A percentile compares a stretch with the other conserved stretches of the same genome.
phyloP scores from a whole-genome alignment of 2,113 vertebrate genomes.

The Camarhynchus parvulus region DNA sequence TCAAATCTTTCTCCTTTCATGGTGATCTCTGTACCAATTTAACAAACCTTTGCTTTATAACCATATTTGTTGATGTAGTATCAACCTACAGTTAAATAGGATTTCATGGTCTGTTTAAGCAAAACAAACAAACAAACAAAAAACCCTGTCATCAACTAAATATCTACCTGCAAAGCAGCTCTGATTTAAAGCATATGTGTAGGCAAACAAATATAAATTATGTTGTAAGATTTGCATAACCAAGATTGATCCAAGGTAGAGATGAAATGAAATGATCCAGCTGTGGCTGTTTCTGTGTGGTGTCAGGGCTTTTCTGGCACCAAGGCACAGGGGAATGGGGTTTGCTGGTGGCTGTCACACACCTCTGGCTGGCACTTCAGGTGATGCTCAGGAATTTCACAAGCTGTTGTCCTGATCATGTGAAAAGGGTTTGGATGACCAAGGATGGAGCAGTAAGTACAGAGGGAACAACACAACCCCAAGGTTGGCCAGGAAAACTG shows the following conservation, averaged over 20 bases:
- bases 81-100: neutral
- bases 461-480: neutral
- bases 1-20: neutral
- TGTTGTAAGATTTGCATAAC: neutral
- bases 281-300: neutral
- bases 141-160: neutral
- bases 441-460: neutral
- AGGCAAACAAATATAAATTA: neutral
- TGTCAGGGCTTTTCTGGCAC: neutral
- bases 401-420: neutral
- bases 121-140: neutral
- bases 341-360: neutral
- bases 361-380: neutral
- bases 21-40: neutral
- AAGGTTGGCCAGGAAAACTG: neutral
- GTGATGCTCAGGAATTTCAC: neutral
- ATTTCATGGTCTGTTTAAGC: neutral
- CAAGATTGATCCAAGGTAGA: neutral
- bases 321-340: neutral
- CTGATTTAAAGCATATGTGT: neutral
- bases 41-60: neutral
- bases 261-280: accelerated
- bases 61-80: neutral
- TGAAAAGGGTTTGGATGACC: neutral
- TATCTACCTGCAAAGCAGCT: neutral